These are phyloP conservation scores for Podarcis muralis DNA, from an alignment of 2,113 vertebrate species.

Conservation along the genomic window DNA sequence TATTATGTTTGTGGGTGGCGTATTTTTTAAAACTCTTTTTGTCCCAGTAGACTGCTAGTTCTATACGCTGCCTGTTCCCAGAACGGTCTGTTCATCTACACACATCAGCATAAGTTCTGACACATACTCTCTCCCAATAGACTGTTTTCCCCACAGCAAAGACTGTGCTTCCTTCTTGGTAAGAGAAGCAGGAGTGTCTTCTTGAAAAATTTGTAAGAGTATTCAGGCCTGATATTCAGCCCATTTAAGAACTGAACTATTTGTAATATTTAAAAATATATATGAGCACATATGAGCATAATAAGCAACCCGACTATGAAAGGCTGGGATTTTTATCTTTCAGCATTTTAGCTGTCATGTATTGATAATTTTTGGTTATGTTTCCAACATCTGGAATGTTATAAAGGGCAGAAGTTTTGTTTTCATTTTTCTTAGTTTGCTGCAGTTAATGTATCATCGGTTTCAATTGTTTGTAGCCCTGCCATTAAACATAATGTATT, in stretches of 20 bases:
- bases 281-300: background rate
- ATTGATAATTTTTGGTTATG: background rate
- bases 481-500: background rate
- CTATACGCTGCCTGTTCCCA: background rate
- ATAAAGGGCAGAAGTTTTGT: background rate
- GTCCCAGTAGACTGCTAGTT: no score
- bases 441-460: background rate
- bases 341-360: slow-evolving; percentile 6
- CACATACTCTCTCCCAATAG: background rate
- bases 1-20: no score
- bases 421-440: slow-evolving; percentile 20
- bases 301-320: background rate
- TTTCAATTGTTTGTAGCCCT: background rate
- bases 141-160: background rate
- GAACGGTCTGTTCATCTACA: background rate
- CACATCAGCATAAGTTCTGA: no score
- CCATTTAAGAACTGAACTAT: background rate
- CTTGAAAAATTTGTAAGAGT: background rate
- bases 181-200: background rate
- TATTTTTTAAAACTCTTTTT: no score
- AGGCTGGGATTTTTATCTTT: background rate
- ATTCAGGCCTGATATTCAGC: background rate
- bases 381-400: background rate
- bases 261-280: background rate
- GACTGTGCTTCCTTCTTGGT: background rate